phyloP scores from a whole-genome alignment of 2,113 vertebrate species.

The Dendropsophus ebraccatus region DNA sequence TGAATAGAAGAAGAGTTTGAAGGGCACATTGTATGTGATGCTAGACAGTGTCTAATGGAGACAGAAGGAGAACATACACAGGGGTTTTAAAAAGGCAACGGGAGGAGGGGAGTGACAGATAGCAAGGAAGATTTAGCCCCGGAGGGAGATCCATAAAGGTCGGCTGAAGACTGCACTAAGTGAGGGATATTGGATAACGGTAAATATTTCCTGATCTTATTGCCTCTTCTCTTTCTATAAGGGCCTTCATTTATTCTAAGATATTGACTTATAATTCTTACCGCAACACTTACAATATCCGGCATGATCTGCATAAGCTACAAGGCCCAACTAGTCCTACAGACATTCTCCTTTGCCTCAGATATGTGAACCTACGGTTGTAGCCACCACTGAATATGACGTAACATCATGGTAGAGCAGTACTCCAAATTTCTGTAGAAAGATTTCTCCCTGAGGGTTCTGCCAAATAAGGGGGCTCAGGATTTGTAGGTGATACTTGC shows the following conservation, averaged over 20 bases:
- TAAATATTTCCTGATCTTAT: neutral
- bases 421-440: too few relatives aligned
- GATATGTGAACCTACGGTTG: too few relatives aligned
- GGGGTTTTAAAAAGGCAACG: neutral
- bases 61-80: neutral
- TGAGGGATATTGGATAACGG: neutral
- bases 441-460: too few relatives aligned
- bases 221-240: neutral
- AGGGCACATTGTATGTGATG: neutral
- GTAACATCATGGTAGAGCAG: too few relatives aligned
- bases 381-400: too few relatives aligned
- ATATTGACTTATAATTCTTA: neutral
- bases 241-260: neutral
- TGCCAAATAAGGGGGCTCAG: too few relatives aligned
- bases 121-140: neutral
- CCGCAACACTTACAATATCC: neutral
- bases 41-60: neutral
- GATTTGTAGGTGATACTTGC: too few relatives aligned
- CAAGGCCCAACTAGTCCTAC: too few relatives aligned
- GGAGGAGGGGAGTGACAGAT: neutral
- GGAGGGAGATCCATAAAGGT: constrained; percentile 23
- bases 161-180: neutral
- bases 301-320: too few relatives aligned
- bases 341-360: too few relatives aligned
- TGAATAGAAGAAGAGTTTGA: neutral